Percentiles rank a stretch among this genome's conserved stretches.
Conservation (phyloP, 2,888 invertebrate species). For the Polymixis lichenea region DNA sequence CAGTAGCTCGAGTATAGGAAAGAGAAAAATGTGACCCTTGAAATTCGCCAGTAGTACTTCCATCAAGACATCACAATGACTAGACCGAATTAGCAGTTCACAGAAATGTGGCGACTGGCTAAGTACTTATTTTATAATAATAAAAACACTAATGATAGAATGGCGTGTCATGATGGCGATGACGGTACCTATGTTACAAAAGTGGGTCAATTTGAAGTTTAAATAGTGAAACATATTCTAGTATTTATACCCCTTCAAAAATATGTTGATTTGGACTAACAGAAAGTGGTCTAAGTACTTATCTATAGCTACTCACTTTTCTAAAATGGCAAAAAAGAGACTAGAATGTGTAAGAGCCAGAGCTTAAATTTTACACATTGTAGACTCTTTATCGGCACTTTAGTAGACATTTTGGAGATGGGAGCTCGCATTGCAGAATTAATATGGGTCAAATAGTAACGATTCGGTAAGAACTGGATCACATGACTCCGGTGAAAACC, state of each 20-base stretch:
- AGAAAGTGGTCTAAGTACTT: not conserved
- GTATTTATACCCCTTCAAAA: not conserved
- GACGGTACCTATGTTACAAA: slow-evolving; percentile 15
- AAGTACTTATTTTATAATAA: slow-evolving; percentile 9
- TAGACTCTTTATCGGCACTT: slow-evolving; percentile 1
- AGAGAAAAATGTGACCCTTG: not conserved
- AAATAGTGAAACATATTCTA: slow-evolving; percentile 2
- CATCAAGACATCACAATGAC: slow-evolving; percentile 1
- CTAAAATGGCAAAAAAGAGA: too few relatives aligned
- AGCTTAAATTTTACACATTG: not conserved
- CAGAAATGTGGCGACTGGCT: not conserved
- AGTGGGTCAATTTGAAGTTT: slow-evolving; percentile 22
- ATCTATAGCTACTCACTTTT: too few relatives aligned
- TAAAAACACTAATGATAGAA: slow-evolving; percentile 19
- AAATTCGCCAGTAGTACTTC: not conserved
- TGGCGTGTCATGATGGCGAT: slow-evolving; percentile 14
- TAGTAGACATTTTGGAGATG: not conserved
- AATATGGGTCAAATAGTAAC: not conserved
- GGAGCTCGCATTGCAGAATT: not conserved
- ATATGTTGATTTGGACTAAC: not conserved
- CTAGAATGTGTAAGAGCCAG: not conserved
- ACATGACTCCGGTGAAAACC: slow-evolving; percentile 6
- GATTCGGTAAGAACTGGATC: not conserved
- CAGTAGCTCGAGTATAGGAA: not conserved
- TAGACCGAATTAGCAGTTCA: slow-evolving; percentile 9